Conservation (phyloP, 2,113 vertebrate species). For the Platysteira castanea region DNA sequence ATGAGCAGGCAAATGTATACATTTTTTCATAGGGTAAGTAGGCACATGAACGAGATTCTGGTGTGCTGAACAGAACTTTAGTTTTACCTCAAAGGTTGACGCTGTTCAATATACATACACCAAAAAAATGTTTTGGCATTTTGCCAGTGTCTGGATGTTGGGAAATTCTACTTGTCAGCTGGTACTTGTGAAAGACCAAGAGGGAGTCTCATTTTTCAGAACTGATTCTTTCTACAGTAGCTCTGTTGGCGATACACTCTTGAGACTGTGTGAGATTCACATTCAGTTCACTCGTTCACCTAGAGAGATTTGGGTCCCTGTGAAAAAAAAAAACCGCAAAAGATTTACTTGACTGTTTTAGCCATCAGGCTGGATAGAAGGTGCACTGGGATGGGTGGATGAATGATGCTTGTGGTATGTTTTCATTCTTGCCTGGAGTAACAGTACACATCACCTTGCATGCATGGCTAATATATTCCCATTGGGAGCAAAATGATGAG, state of each 20-base stretch:
- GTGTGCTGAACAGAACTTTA: neutral
- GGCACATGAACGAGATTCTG: neutral
- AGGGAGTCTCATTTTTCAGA: neutral
- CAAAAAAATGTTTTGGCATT: neutral
- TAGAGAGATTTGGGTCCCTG: neutral
- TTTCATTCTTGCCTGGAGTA: neutral
- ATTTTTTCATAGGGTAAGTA: neutral
- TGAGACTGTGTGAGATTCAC: neutral
- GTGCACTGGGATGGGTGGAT: neutral
- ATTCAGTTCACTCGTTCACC: neutral
- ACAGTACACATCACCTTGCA: neutral
- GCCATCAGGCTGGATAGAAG: neutral
- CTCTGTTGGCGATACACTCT: fast-evolving
- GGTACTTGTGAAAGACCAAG: neutral
- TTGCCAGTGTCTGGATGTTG: neutral
- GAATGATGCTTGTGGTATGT: neutral
- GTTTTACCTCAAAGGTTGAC: neutral
- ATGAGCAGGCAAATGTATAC: neutral
- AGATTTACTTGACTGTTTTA: neutral
- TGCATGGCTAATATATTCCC: neutral
- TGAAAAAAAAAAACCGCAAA: neutral
- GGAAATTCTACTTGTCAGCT: neutral
- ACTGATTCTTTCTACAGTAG: neutral
- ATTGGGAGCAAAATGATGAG: neutral
- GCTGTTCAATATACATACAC: fast-evolving